phyloP scores from a whole-genome alignment of 2,888 invertebrate species.

The Disparrhopalites patrizii region DNA sequence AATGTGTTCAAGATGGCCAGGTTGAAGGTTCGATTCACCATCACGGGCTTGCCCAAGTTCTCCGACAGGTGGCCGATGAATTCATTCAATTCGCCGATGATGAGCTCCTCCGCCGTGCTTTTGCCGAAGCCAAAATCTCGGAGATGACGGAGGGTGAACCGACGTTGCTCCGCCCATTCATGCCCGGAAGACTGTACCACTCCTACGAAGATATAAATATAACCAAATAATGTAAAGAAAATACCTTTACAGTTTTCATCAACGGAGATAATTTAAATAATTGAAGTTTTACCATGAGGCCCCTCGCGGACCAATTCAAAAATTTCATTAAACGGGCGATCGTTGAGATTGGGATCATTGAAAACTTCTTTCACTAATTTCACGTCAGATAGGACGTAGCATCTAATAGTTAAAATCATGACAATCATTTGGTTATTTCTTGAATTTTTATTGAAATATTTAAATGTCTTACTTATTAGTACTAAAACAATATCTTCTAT shows the following conservation, averaged over 20 bases:
- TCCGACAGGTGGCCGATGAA: neutral
- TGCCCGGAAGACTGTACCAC: conserved; percentile 9
- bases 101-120: neutral
- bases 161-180: conserved; percentile 11
- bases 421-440: no score
- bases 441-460: no score
- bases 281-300: neutral
- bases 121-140: conserved; percentile 19
- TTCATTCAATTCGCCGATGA: neutral
- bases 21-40: neutral
- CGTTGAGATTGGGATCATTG: neutral
- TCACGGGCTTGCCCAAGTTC: neutral
- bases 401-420: no score
- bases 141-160: conserved; percentile 12
- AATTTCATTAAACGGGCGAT: neutral
- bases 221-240: no score
- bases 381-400: neutral
- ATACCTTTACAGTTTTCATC: no score
- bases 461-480: no score
- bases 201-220: neutral
- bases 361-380: neutral
- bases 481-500: no score
- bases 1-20: conserved; percentile 5
- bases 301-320: neutral
- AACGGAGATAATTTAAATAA: no score